A percentile compares a stretch with the other conserved stretches of the same genome.
phyloP scores from a whole-genome alignment of 2,113 vertebrate species.

The Crotalus helleri region DNA sequence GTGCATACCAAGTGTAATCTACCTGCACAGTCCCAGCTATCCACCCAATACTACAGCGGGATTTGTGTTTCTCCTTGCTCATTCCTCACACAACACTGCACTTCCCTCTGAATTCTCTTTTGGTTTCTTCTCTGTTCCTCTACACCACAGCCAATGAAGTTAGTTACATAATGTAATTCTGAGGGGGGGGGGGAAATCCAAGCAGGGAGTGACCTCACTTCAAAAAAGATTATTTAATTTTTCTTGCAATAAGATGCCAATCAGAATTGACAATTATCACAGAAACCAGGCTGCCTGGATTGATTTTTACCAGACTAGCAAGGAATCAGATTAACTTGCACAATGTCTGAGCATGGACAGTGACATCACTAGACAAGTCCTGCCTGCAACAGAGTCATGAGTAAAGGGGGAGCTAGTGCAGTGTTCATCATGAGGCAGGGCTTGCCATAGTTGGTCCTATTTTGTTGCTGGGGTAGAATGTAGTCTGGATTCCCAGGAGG shows the following conservation, averaged over 20 bases:
- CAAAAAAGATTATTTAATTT: neutral
- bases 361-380: neutral
- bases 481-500: neutral
- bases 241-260: neutral
- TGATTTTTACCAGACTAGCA: neutral
- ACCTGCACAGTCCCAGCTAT: neutral
- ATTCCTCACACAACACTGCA: neutral
- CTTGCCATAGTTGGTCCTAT: neutral
- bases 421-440: neutral
- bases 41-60: neutral
- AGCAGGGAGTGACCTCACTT: neutral
- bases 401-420: neutral
- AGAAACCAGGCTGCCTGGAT: neutral
- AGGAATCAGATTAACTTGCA: neutral
- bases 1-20: neutral
- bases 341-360: neutral
- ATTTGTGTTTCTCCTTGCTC: neutral
- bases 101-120: neutral
- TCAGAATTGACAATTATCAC: neutral
- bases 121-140: neutral
- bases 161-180: neutral
- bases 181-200: neutral
- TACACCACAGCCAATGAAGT: neutral
- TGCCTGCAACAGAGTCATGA: neutral
- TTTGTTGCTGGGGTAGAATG: neutral